Conservation (phyloP, 1,140 invertebrate genomes). For the Aphelenchoides fujianensis region DNA sequence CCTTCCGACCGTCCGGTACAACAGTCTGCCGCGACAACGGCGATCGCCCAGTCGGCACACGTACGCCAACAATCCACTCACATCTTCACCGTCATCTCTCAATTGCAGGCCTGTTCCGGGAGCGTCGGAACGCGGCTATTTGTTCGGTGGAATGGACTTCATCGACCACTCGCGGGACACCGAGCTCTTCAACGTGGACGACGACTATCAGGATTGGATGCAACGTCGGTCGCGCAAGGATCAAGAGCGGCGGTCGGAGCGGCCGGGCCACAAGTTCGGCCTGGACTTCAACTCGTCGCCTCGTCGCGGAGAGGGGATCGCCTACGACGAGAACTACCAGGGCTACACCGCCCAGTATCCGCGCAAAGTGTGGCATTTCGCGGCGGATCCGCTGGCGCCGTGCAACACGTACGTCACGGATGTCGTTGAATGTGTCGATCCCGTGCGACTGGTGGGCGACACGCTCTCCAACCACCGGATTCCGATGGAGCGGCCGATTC, state of each 20-base stretch:
- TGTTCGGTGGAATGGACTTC: constrained; percentile 59
- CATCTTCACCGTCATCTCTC: not conserved
- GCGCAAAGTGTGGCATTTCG: constrained; percentile 41
- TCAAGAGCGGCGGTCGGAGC: constrained; percentile 18
- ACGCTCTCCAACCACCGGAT: constrained; percentile 59
- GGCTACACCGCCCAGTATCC: constrained; percentile 27
- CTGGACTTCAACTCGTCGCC: constrained; percentile 35
- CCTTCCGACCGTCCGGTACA: not conserved
- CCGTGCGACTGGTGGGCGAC: constrained; percentile 53
- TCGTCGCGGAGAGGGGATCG: not conserved
- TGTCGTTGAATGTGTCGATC: constrained; percentile 32
- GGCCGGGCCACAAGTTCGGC: constrained; percentile 38
- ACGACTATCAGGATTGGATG: not conserved
- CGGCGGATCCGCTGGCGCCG: constrained; percentile 50
- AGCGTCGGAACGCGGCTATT: constrained; percentile 49
- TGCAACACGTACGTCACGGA: constrained; percentile 39
- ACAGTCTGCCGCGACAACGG: not conserved
- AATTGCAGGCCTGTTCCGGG: constrained; percentile 38
- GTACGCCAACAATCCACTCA: no score
- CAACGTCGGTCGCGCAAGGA: constrained; percentile 15
- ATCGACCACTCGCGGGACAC: constrained; percentile 34
- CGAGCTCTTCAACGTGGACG: constrained; percentile 22
- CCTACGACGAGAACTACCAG: constrained; percentile 30
- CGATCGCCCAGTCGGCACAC: not conserved
- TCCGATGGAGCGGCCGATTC: constrained; percentile 18